A percentile compares a stretch with the other conserved stretches of the same genome.
Evolutionary conservation across 2,888 invertebrate species (phyloP).

Genomic region (Tetragnatha montana): DNA sequence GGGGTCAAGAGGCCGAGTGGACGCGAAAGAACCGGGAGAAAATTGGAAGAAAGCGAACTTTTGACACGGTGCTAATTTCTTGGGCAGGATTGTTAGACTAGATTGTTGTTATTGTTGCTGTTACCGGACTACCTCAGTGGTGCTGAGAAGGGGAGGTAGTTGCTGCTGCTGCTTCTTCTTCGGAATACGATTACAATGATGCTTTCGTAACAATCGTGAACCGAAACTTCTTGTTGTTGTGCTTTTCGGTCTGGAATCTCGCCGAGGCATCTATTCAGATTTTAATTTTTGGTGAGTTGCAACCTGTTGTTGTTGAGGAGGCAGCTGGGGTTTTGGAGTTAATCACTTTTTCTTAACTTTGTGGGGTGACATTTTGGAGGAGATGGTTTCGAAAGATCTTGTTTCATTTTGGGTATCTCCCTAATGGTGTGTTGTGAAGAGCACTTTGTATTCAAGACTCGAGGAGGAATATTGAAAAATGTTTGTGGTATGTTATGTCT

Average conservation of each 20-base stretch:
- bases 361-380: not conserved
- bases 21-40: conserved; percentile 46
- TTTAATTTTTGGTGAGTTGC: not conserved
- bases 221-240: not conserved
- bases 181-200: not conserved
- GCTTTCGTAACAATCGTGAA: not conserved
- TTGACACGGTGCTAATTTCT: conserved; percentile 63
- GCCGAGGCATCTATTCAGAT: not conserved
- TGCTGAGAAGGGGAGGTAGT: not conserved
- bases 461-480: not conserved
- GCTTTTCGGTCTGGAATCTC: not conserved
- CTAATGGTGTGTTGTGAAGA: too few relatives aligned
- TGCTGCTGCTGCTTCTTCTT: not conserved
- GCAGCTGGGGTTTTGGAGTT: not conserved
- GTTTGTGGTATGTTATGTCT: too few relatives aligned
- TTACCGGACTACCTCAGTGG: conserved; percentile 1
- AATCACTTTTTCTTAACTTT: conserved; percentile 2
- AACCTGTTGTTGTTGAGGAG: not conserved
- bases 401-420: too few relatives aligned
- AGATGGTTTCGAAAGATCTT: too few relatives aligned
- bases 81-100: conserved; percentile 56
- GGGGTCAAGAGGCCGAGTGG: not conserved
- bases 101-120: conserved; percentile 22
- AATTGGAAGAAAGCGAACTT: conserved; percentile 65
- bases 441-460: not conserved